Evolutionary conservation across 2,888 invertebrate genomes (phyloP), one percentile per base, ranked within the genome.

Genomic region (Amphipoea oculea): DNA sequence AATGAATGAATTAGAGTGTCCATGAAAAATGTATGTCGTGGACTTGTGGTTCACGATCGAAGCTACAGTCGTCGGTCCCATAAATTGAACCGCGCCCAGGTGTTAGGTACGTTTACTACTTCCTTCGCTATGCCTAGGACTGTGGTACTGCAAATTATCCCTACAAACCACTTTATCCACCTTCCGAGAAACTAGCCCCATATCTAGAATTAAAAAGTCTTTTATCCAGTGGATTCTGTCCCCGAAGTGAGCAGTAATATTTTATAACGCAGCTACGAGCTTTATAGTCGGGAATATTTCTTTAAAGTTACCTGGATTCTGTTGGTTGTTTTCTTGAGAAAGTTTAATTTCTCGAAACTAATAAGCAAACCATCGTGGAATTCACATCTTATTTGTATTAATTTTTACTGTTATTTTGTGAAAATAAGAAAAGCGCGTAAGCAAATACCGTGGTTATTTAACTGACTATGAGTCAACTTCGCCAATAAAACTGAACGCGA

Each of bases 31-130:
- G 81, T 82, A 77, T 76, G 86, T 84, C 71, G 78, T 72, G 48
- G 48, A 48, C 12, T 48, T 12, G 48, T 48, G 77, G 86, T 88
- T 86, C 87, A 84, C 89, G 88, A 88, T 90, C 90, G 84, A 88
- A 90, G 84, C 81, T 79, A 82, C 84, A 92, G 90, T 91, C 91
- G 88, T 86, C 87, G 90, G 86, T 86, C 88, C 85, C 91, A 90
- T 94, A 93, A 94, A 94, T 92, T 90, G 89, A 83, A 86, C 90
- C 90, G 90, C 91, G 81, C 93, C 92, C 94, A 94, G 94, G 92
- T 93, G 92, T 86, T 89, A n/a, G n/a, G n/a, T n/a, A 82, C 87
- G 74, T 82, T 78, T 76, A 82, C 79, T 83, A 87, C 83, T 88
- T 89, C 81, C 86, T 86, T 81, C 82, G 80, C 86, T 85, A 89